These are phyloP conservation scores for Agrochola circellaris DNA, from an alignment of 2,888 invertebrate species.

Conservation along the genomic window DNA sequence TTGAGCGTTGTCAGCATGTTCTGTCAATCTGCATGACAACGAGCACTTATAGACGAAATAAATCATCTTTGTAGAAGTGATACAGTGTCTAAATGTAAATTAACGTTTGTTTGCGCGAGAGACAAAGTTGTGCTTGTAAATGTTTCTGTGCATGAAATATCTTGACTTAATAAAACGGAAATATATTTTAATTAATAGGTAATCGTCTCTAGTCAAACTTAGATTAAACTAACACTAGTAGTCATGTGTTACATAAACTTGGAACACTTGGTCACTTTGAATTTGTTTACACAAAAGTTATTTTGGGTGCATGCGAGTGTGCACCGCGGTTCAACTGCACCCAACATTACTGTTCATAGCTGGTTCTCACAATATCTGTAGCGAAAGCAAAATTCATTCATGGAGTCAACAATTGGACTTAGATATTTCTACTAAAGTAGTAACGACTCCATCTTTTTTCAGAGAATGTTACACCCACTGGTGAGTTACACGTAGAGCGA, in stretches of 20 bases:
- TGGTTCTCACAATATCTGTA: conserved; percentile 64
- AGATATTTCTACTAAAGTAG: conserved; percentile 82
- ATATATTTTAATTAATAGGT: conserved; percentile 27
- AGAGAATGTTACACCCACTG: conserved; percentile 90
- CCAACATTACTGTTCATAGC: conserved; percentile 62
- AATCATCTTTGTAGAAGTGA: conserved; percentile 49
- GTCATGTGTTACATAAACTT: conserved; percentile 35
- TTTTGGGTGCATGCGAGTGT: conserved; percentile 68
- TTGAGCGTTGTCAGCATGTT: conserved; percentile 85
- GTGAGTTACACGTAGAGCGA: conserved; percentile 86
- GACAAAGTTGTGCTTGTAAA: conserved; percentile 62
- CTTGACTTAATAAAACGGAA: conserved; percentile 43
- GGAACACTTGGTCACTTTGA: conserved; percentile 44
- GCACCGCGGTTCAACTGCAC: conserved; percentile 64
- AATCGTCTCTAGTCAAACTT: conserved; percentile 23
- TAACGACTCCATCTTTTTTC: conserved; percentile 91
- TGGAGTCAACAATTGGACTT: conserved; percentile 89
- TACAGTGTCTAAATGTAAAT: conserved; percentile 33
- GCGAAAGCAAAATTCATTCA: conserved; percentile 80
- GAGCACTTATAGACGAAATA: conserved; percentile 69
- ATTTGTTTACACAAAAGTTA: conserved; percentile 47
- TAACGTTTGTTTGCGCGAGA: conserved; percentile 39
- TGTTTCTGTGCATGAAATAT: conserved; percentile 71
- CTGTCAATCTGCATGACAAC: conserved; percentile 85
- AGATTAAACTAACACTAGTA: conserved; percentile 46